phyloP scores from a whole-genome alignment of 2,888 invertebrate species.

The Erpobdella octoculata region DNA sequence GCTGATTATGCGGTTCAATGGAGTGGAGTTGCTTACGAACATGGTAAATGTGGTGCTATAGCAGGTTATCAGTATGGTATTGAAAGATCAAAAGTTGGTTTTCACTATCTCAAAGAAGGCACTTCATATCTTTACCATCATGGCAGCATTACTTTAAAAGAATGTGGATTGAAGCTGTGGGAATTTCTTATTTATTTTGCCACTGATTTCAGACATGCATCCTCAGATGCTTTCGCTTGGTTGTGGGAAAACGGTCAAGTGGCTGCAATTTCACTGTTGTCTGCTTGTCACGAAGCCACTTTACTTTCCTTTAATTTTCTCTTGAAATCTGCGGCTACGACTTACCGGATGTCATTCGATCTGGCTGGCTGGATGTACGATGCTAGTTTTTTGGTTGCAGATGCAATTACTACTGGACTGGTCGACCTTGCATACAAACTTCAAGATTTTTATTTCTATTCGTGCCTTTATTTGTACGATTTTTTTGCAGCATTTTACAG shows the following conservation, averaged over 20 bases:
- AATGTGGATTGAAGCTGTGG: neutral
- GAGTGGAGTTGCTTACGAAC: constrained; percentile 5
- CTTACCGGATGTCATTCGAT: neutral
- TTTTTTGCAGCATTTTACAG: neutral
- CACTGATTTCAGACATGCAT: constrained; percentile 26
- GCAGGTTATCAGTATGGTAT: neutral
- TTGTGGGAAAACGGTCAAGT: neutral
- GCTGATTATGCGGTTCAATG: neutral
- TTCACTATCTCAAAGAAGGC: neutral
- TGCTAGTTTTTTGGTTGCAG: neutral
- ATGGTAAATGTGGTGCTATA: neutral
- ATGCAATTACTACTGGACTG: neutral
- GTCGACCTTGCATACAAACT: no score
- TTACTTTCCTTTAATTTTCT: neutral
- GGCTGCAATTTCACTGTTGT: neutral
- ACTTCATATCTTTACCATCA: neutral
- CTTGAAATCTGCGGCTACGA: neutral
- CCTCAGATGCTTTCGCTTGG: neutral
- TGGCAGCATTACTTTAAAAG: neutral
- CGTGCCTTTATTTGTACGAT: neutral
- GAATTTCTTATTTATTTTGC: constrained; percentile 12
- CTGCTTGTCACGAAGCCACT: neutral
- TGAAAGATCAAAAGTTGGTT: neutral
- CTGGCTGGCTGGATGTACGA: constrained; percentile 8
- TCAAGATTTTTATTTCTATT: neutral